Evolutionary conservation across 2,797 vertebrate genomes (phyloP).

Genomic region (Syngnathus acus): DNA sequence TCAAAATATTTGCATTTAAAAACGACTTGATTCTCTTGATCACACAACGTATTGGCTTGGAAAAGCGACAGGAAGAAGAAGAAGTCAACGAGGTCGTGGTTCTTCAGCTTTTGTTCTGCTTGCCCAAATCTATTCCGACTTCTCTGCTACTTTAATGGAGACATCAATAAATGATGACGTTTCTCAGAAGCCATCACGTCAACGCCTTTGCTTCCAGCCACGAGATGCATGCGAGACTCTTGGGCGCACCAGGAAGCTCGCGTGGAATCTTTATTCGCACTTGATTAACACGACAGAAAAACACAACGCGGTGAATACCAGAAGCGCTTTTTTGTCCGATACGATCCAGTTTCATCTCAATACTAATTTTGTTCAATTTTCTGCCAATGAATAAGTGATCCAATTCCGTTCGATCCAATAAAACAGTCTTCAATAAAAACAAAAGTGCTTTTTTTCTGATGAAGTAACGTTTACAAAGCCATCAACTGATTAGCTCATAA

Average conservation of each 20-base stretch:
- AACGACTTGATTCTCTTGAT: neutral
- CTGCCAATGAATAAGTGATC: no score
- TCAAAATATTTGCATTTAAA: neutral
- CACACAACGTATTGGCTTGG: neutral
- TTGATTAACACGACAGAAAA: constrained; percentile 55
- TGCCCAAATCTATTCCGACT: constrained; percentile 44
- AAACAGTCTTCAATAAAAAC: no score
- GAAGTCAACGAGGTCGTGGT: constrained; percentile 16
- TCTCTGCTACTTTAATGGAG: constrained; percentile 71
- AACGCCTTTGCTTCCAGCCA: constrained; percentile 71
- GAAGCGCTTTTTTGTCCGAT: neutral
- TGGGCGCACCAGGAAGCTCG: constrained; percentile 51
- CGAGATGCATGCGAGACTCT: constrained; percentile 55
- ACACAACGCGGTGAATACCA: constrained; percentile 16
- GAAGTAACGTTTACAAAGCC: constrained; percentile 15
- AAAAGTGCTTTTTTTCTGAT: constrained; percentile 9
- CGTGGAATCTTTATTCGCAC: constrained; percentile 59
- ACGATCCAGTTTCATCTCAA: neutral
- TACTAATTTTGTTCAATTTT: no score
- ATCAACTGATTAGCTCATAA: neutral
- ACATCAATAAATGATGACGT: constrained; percentile 83
- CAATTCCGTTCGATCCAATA: no score
- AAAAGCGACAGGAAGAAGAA: constrained; percentile 1
- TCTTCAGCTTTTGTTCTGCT: constrained; percentile 21
- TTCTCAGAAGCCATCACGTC: constrained; percentile 78